Percentiles rank a stretch among this genome's conserved stretches.
phyloP scores from a whole-genome alignment of 1,140 invertebrate species.

The Rhopalosiphum maidis region DNA sequence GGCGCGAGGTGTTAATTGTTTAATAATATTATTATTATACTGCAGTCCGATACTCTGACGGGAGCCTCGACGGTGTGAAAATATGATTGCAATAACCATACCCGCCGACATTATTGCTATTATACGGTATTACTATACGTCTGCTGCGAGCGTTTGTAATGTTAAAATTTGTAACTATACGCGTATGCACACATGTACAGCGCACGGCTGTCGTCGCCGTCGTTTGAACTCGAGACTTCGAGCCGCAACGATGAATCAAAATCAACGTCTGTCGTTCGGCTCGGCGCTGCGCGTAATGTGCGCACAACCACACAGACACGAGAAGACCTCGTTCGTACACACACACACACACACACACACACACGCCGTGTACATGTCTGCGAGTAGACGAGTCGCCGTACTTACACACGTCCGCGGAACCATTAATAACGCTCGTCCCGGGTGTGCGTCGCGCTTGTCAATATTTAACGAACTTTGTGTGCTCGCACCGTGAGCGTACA shows the following conservation, averaged over 20 bases:
- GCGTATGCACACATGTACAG: too few relatives aligned
- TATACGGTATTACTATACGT: too few relatives aligned
- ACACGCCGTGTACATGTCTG: neutral
- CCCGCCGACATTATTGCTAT: too few relatives aligned
- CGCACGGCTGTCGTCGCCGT: neutral
- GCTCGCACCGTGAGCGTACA: neutral
- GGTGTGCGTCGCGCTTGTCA: conserved; percentile 4
- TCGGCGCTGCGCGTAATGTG: neutral
- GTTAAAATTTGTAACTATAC: too few relatives aligned
- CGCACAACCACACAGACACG: neutral
- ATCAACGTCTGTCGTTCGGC: conserved; percentile 47
- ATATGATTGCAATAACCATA: too few relatives aligned
- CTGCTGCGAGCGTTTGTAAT: too few relatives aligned
- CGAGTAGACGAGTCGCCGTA: neutral
- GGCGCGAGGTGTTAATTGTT: neutral
- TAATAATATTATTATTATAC: neutral
- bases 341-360: neutral
- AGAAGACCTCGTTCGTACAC: neutral
- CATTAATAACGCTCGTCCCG: conserved; percentile 45
- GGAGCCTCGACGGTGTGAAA: too few relatives aligned
- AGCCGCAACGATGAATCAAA: conserved; percentile 37
- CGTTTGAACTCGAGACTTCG: neutral
- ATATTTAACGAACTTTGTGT: conserved; percentile 55
- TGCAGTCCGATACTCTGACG: neutral
- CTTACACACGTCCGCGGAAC: neutral